These are phyloP conservation scores for Chrysopa pallens DNA, from an alignment of 1,140 invertebrate genomes.

Conservation along the genomic window DNA sequence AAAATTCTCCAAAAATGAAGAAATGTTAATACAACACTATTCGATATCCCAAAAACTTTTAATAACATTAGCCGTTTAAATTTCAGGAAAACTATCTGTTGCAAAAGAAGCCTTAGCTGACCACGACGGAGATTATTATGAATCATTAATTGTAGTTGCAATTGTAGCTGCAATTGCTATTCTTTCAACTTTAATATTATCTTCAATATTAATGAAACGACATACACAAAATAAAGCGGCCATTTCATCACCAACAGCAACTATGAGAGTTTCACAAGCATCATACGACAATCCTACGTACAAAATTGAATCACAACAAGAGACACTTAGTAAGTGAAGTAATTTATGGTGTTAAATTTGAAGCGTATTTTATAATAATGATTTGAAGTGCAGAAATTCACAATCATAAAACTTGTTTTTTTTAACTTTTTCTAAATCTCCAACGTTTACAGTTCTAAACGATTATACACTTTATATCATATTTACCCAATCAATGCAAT, in stretches of 20 bases:
- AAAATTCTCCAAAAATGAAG: too few species aligned
- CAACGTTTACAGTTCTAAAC: too few species aligned
- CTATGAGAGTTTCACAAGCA: constrained; percentile 51
- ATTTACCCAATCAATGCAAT: too few species aligned
- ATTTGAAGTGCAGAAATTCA: too few species aligned
- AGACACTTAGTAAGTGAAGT: constrained; percentile 66
- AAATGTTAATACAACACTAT: too few species aligned
- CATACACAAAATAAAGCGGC: constrained; percentile 46
- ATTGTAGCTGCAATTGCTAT: constrained; percentile 70
- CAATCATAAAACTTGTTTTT: too few species aligned
- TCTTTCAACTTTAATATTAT: constrained; percentile 55
- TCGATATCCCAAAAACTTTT: too few species aligned
- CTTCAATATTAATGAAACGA: constrained; percentile 60
- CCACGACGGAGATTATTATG: constrained; percentile 59
- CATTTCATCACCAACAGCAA: constrained; percentile 37
- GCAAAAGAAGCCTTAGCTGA: constrained; percentile 22
- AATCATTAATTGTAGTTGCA: constrained; percentile 68
- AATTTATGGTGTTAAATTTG: background rate
- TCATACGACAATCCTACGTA: constrained; percentile 88
- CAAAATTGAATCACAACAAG: constrained; percentile 81
- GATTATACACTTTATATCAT: too few species aligned
- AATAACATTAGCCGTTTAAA: too few species aligned
- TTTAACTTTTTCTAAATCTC: too few species aligned
- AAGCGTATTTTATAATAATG: background rate
- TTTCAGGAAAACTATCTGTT: constrained; percentile 40